Conservation (phyloP, 2,888 invertebrate species). For the Creontiades dilutus region DNA sequence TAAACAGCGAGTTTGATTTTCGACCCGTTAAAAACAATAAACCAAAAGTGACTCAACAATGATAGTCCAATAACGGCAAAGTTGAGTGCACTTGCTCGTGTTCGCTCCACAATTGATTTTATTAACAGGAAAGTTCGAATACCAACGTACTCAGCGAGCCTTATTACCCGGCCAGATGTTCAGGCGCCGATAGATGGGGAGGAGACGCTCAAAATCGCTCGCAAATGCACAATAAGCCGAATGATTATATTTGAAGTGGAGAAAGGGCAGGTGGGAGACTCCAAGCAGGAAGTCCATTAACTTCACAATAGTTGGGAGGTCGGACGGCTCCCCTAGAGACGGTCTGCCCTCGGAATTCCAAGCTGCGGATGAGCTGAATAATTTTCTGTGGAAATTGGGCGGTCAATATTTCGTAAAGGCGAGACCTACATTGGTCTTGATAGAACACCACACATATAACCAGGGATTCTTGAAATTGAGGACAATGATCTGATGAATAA, state of each 20-base stretch:
- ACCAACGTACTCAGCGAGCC: background rate
- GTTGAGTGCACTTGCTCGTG: no score
- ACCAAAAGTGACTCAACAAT: no score
- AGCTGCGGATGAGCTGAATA: background rate
- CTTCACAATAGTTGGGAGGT: slow-evolving; percentile 11
- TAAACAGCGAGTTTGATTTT: no score
- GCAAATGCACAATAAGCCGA: slow-evolving; percentile 20
- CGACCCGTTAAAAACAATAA: no score
- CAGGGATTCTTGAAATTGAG: no score
- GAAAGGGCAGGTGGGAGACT: slow-evolving; percentile 14
- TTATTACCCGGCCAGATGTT: background rate
- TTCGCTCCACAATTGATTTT: no score
- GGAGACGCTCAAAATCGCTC: background rate
- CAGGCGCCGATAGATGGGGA: background rate
- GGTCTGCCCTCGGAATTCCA: background rate
- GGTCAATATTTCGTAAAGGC: background rate
- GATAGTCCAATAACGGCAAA: no score
- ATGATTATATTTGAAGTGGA: slow-evolving; percentile 14
- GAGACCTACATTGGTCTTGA: background rate
- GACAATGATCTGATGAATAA: no score
- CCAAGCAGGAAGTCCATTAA: slow-evolving; percentile 19
- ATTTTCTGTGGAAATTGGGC: background rate
- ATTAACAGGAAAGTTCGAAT: no score
- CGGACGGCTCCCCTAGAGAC: background rate
- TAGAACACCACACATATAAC: no score